Percentiles rank a stretch among this genome's conserved stretches.
Evolutionary conservation across 2,888 invertebrate species (phyloP).

Genomic region (Melanostoma mellinum): DNA sequence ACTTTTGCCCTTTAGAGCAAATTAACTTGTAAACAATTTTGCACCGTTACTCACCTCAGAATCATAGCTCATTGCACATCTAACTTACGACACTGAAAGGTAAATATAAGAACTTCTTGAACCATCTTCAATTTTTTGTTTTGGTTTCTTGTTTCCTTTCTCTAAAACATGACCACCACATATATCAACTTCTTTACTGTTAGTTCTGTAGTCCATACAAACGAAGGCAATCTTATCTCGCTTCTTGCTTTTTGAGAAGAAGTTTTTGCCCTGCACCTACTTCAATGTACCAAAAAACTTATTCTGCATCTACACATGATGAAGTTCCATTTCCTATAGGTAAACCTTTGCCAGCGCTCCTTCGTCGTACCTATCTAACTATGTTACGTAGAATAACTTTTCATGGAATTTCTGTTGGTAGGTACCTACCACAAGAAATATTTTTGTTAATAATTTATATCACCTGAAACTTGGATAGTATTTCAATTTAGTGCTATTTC

Average conservation of each 20-base stretch:
- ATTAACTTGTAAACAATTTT: constrained; percentile 34
- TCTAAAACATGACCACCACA: constrained; percentile 42
- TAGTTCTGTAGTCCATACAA: background rate
- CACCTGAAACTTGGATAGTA: constrained; percentile 68
- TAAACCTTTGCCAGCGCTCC: background rate
- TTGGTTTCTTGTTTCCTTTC: constrained; percentile 17
- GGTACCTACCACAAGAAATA: constrained; percentile 60
- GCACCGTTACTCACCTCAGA: constrained; percentile 31
- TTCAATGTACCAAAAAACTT: too few species aligned
- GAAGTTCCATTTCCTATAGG: constrained; percentile 50
- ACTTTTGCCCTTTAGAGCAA: constrained; percentile 32
- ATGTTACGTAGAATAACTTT: constrained; percentile 40
- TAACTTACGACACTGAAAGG: constrained; percentile 35
- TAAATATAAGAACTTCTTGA: constrained; percentile 44
- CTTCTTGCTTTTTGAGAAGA: constrained; percentile 50
- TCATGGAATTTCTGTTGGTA: background rate
- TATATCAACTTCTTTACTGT: background rate
- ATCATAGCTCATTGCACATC: constrained; percentile 55
- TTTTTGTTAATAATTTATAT: constrained; percentile 70
- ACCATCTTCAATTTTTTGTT: background rate
- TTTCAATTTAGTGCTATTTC: constrained; percentile 59
- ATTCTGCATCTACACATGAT: constrained; percentile 26
- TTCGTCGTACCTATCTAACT: constrained; percentile 21
- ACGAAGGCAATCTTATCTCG: constrained; percentile 49
- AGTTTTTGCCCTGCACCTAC: constrained; percentile 27